Evolutionary conservation across 2,113 vertebrate genomes (phyloP), one percentile per base, ranked within the genome.

Genomic region (Cinclus cinclus): DNA sequence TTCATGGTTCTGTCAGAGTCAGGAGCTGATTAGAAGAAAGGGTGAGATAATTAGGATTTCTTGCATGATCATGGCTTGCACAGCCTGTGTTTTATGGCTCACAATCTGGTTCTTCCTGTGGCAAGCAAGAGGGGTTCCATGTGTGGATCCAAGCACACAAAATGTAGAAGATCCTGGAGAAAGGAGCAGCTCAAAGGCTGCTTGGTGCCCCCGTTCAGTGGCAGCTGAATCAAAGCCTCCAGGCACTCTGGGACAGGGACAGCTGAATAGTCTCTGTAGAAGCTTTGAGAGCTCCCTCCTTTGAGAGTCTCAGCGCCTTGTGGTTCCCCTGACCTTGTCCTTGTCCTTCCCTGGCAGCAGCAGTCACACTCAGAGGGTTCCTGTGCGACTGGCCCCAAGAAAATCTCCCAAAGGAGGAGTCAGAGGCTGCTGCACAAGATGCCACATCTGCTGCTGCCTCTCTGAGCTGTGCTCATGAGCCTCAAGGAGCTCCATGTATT

Each of bases 201-300:
- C 19, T 37, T 59, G 22, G n/a, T 44, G 2, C 3, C 62, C 5
- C 30, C 6, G 0, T 22, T 56, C n/a, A 62, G 41, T 15, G n/a
- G 14, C n/a, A 77, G 46, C 53, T 52, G 67, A 64, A 69, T 21
- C 31, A 41, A 91, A 91, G 17, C 7, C 35, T 55, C 7, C 89
- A 30, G 41, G 41, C 11, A 6, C 30, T 31, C 19, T 31, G 50
- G 22, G 41, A 20, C n/a, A 39, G 14, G 13, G 10, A 17, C 44
- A 69, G 19, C 9, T 60, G 35, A 21, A 7, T 2, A 10, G 1
- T 2, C 8, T 56, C 7, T 0, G 41, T 8, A 65, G 62, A 33
- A 62, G 42, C 21, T 74, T 17, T 1, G 9, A 39, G 46, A 41
- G 4, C 17, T 75, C 68, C 58, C 27, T 67, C 35, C 35, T 37